These are phyloP conservation scores for Diceros bicornis DNA, from an alignment of 2,797 vertebrate genomes.

Conservation along the genomic window DNA sequence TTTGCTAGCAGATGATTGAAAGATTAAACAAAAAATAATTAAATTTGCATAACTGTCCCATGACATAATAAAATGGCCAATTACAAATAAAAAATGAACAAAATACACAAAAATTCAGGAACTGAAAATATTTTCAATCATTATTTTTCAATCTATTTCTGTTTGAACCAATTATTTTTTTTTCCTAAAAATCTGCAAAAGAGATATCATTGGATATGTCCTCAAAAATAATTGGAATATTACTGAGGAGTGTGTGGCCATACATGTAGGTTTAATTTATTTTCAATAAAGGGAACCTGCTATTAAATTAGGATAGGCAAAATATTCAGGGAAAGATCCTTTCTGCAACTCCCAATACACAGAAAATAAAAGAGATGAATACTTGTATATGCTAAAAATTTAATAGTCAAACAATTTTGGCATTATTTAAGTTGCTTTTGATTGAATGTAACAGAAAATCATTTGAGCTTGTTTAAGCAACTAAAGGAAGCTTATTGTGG, in stretches of 20 bases:
- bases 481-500: neutral
- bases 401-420: neutral
- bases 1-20: neutral
- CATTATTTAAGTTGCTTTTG: neutral
- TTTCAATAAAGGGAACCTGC: neutral
- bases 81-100: neutral
- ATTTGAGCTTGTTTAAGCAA: neutral
- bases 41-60: neutral
- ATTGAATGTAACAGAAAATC: neutral
- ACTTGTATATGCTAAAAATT: neutral
- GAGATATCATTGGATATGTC: neutral
- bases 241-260: neutral
- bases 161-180: neutral
- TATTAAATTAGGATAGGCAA: neutral
- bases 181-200: neutral
- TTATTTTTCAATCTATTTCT: neutral
- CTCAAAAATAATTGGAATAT: conserved; percentile 22
- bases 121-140: neutral
- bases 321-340: neutral
- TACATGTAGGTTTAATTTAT: neutral
- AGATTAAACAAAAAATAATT: neutral
- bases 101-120: neutral
- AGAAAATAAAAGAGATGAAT: neutral
- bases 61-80: neutral
- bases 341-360: neutral